Base-by-base conservation (phyloP, 92 coral and sea anemone genomes). In the Palythoa caribaeorum region DNA sequence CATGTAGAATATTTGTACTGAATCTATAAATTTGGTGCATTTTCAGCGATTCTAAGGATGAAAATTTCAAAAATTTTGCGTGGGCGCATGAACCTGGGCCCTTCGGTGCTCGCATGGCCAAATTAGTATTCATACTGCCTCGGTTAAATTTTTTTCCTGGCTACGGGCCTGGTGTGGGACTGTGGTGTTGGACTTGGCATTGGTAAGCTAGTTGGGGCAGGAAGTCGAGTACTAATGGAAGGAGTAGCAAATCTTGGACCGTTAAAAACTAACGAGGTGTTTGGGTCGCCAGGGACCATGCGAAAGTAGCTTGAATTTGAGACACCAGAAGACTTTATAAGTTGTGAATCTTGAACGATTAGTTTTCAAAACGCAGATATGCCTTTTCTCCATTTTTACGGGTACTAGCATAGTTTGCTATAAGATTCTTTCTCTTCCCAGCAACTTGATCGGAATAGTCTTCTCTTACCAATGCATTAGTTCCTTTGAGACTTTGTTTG, bases 361-460 rank as follows among this genome's bases (percentile, higher is more conserved):
- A 89, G 83, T 65, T 89, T 89, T 92, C 90, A 74, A 52, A 89
- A 5, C 92, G 81, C 35, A 63, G 37, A 52, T 57, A 86, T 14
- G 90, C 94, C 39, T 40, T 81, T 76, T 54, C 80, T 9, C 88
- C 84, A 38, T 59, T 87, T 71, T 68, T 21, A 9, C 90, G 36
- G 1, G 57, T 62, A 83, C 87, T 16, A 70, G 54, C 90, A 92
- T 85, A n/a, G 20, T 92, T 40, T 35, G 91, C 91, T 9, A 89
- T 17, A 13, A 89, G 87, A 37, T 81, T 76, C 15, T 72, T 70
- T 57, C 94, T 71, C 54, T 81, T 92, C 20, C 69, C 78, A 17
- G 78, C 14, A 6, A 92, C 87, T 50, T 52, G 37, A 37, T 89
- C 89, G 15, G 89, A 92, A 60, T 72, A 89, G 38, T 92, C 91